Evolutionary conservation across 2,888 invertebrate species (phyloP).

Genomic region (Meta bourneti): DNA sequence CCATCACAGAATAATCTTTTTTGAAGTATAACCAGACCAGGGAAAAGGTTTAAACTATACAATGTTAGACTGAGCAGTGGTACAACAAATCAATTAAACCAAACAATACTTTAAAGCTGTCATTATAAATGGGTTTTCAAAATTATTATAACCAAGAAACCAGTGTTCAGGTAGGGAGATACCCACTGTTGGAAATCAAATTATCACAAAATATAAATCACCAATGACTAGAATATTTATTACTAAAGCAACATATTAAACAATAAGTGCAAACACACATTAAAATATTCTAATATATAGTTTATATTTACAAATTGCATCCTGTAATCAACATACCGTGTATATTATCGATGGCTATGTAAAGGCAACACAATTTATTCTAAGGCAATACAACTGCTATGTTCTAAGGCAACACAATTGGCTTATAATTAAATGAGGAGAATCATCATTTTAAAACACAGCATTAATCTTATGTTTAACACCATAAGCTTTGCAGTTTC

Average conservation of each 20-base stretch:
- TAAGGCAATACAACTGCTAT: conserved; percentile 43
- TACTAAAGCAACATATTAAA: background rate
- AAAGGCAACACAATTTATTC: conserved; percentile 48
- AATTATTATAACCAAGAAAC: background rate
- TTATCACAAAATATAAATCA: background rate
- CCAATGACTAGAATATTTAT: background rate
- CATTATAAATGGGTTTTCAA: background rate
- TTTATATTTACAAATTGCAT: conserved; percentile 27
- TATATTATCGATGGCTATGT: conserved; percentile 35
- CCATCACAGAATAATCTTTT: conserved; percentile 1
- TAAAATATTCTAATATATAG: conserved; percentile 31
- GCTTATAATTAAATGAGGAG: background rate
- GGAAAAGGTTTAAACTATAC: background rate
- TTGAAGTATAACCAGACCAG: background rate
- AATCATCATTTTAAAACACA: background rate
- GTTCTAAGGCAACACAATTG: conserved; percentile 45
- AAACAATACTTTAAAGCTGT: background rate
- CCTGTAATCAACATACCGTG: conserved; percentile 14
- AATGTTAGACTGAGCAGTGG: background rate
- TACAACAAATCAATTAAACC: background rate
- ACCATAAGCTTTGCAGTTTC: no score
- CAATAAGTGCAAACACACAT: conserved; percentile 7
- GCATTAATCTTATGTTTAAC: no score
- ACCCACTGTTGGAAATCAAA: background rate
- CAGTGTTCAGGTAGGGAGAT: no score